Evolutionary conservation across 2,113 vertebrate genomes (phyloP).

Genomic region (Archilochus colubris): DNA sequence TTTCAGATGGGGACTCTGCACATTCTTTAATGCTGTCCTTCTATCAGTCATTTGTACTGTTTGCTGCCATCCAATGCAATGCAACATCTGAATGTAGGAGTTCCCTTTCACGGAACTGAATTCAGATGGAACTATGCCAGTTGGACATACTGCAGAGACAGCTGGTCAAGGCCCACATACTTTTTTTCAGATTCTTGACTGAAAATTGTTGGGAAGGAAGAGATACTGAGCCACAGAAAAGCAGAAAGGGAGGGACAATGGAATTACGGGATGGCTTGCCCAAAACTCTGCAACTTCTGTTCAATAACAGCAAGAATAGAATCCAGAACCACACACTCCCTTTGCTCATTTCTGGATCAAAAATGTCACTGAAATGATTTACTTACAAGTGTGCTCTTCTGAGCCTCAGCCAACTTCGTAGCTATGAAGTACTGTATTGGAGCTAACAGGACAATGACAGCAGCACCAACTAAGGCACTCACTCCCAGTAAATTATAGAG

Average conservation of each 20-base stretch:
- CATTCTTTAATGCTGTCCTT: slow-evolving; percentile 3
- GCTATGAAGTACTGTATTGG: slow-evolving; percentile 97
- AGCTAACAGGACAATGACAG: slow-evolving; percentile 92
- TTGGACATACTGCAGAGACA: neutral
- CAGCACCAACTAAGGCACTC: slow-evolving; percentile 89
- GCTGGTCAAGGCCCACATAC: neutral
- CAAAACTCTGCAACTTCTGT: neutral
- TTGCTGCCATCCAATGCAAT: slow-evolving; percentile 12
- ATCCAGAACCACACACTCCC: neutral
- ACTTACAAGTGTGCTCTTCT: slow-evolving; percentile 94
- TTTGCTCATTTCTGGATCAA: neutral
- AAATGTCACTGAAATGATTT: neutral
- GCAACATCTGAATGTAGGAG: neutral
- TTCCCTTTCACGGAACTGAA: neutral
- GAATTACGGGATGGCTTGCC: neutral
- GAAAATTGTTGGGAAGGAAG: neutral
- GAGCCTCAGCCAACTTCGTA: slow-evolving; percentile 92
- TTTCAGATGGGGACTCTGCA: neutral
- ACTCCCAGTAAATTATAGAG: slow-evolving; percentile 86
- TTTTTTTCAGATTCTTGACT: neutral
- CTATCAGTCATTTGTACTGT: slow-evolving; percentile 3
- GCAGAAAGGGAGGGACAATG: neutral
- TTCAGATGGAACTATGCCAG: neutral
- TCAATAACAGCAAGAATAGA: neutral
- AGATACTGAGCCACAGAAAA: neutral